phyloP scores from a whole-genome alignment of 1,140 invertebrate genomes.

The Bombus sylvicola region DNA sequence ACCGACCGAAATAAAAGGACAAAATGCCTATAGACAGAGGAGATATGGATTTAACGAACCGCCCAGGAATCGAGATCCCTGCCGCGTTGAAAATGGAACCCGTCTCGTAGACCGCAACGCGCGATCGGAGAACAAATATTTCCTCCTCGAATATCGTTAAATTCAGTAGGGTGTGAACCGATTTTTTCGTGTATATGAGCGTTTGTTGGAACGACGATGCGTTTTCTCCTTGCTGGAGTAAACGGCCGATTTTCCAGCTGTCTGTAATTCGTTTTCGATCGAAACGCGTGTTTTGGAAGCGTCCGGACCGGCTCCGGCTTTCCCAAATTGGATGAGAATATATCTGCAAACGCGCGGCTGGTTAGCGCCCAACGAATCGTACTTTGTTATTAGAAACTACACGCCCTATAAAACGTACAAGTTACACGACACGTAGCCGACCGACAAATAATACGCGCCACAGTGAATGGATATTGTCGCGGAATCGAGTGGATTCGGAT shows the following conservation, averaged over 20 bases:
- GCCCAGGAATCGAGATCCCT: neutral
- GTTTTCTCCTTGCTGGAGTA: neutral
- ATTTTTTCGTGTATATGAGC: too few species aligned
- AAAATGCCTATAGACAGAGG: neutral
- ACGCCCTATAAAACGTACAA: neutral
- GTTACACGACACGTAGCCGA: neutral
- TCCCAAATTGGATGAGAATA: neutral
- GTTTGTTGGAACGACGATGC: too few species aligned
- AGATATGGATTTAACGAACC: slow-evolving; percentile 30
- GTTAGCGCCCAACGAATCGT: neutral
- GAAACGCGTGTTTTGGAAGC: slow-evolving; percentile 22
- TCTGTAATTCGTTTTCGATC: slow-evolving; percentile 17
- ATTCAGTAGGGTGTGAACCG: too few species aligned
- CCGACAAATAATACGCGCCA: neutral
- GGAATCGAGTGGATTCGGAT: too few species aligned
- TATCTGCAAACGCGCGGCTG: neutral
- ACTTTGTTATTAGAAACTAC: slow-evolving; percentile 21
- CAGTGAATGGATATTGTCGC: neutral
- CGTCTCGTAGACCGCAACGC: neutral
- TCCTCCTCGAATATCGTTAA: too few species aligned
- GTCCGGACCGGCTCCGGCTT: neutral
- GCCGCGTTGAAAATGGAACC: neutral
- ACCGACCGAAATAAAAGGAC: slow-evolving; percentile 18
- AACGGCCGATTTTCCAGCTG: neutral
- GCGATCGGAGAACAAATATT: neutral